These are phyloP conservation scores for Thalassarche chlororhynchos DNA, from an alignment of 2,113 vertebrate genomes.

Conservation along the genomic window DNA sequence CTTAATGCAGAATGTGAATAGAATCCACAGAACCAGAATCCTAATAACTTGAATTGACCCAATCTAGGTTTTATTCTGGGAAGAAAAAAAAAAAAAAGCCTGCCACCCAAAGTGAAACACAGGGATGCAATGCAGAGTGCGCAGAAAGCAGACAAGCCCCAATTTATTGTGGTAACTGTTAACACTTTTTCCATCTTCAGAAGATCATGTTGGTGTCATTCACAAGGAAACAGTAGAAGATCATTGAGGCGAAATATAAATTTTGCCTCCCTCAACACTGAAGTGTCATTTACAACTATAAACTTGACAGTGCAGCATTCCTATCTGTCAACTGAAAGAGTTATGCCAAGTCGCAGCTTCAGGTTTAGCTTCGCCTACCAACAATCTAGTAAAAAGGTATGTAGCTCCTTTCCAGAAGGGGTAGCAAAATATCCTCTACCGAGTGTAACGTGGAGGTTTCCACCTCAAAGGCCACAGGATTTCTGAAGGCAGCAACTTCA, in stretches of 20 bases:
- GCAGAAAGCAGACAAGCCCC: background rate
- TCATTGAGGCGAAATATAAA: background rate
- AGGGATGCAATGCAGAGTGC: background rate
- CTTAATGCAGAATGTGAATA: constrained; percentile 19
- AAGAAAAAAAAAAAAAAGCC: accelerated
- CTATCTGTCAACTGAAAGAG: constrained; percentile 10
- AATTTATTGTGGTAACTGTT: background rate
- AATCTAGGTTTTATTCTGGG: background rate
- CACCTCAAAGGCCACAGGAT: background rate
- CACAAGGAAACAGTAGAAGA: background rate
- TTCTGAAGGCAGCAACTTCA: background rate
- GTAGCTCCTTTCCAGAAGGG: background rate
- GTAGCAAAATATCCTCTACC: background rate
- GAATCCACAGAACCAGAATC: background rate
- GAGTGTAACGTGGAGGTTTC: background rate
- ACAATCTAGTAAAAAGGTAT: background rate
- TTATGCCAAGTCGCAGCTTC: background rate
- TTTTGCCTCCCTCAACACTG: constrained; percentile 7
- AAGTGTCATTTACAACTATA: constrained; percentile 7
- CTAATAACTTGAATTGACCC: background rate
- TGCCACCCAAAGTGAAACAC: background rate
- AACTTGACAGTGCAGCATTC: constrained; percentile 22
- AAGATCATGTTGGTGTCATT: background rate
- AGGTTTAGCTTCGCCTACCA: background rate
- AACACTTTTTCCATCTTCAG: background rate